phyloP scores from a whole-genome alignment of 1,140 invertebrate genomes.

The Melanaphis sacchari region DNA sequence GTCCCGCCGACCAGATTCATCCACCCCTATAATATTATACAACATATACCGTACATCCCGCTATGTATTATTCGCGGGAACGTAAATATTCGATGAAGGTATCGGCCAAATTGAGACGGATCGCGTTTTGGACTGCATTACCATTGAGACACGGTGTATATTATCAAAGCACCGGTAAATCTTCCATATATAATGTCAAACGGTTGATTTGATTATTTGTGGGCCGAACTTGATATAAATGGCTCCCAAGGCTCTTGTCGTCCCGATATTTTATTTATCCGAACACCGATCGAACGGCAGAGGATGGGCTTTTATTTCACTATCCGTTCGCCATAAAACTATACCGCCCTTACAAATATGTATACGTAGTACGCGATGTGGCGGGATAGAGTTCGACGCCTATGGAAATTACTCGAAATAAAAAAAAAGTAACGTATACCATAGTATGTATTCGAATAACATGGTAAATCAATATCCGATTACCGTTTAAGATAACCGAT shows the following conservation, averaged over 20 bases:
- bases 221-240: slow-evolving; percentile 57
- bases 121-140: slow-evolving; percentile 54
- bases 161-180: slow-evolving; percentile 36
- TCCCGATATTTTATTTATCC: slow-evolving; percentile 21
- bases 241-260: slow-evolving; percentile 50
- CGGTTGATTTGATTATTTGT: slow-evolving; percentile 57
- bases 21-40: no score
- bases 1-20: background rate
- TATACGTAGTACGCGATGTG: no score
- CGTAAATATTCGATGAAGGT: slow-evolving; percentile 47
- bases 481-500: no score
- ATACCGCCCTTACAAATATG: no score
- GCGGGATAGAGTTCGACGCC: no score
- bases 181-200: slow-evolving; percentile 40
- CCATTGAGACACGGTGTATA: slow-evolving; percentile 37
- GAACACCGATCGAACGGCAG: background rate
- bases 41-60: background rate
- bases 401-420: no score
- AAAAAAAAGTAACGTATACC: no score
- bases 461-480: no score
- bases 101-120: slow-evolving; percentile 53
- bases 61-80: background rate
- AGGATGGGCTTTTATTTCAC: background rate
- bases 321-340: no score
- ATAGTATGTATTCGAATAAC: no score